Evolutionary conservation across 2,888 invertebrate genomes (phyloP), one percentile per base, ranked within the genome.

Genomic region (Hemicrepidius hirtus): DNA sequence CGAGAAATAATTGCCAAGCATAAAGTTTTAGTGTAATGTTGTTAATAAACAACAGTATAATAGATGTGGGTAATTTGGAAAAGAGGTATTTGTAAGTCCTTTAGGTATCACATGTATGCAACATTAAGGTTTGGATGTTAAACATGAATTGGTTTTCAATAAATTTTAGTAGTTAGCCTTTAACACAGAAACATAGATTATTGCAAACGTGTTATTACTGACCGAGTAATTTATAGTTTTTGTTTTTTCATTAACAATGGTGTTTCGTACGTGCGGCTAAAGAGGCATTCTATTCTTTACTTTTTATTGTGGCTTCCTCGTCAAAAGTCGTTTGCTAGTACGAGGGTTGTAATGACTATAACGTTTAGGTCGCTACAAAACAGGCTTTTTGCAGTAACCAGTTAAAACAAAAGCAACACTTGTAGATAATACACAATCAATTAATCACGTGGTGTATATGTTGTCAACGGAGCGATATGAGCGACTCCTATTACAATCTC

Each of bases 391-490:
- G 69, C 55, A 70, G 53, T 66, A 66, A 70, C 68, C 40, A 70
- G 65, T 65, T 66, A 62, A 76, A 76, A 78, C 76, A 77, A 78
- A 76, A 72, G 73, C 68, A 62, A 74, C 73, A 76, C 77, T 76
- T 75, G 75, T 71, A 68, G 68, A 79, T 80, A 80, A 79, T 80
- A 77, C 79, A 79, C 72, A 76, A 79, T 79, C 80, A 79, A 81
- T 81, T 81, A 80, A 81, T 81, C 81, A 81, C 76, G 73, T 71
- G 72, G 73, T 78, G 76, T 78, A 77, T 80, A 78, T 79, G 78
- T 77, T 78, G 79, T 78, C 79, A 78, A 69, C 77, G 77, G 55
- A 71, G 76, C 79, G 77, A 77, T 77, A 77, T 75, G 75, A 70
- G 70, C 72, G 77, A 66, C 75, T 79, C 77, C 76, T 79, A 75